Conservation (phyloP, 2,113 vertebrate species). For the Melanotaenia duboulayi region DNA sequence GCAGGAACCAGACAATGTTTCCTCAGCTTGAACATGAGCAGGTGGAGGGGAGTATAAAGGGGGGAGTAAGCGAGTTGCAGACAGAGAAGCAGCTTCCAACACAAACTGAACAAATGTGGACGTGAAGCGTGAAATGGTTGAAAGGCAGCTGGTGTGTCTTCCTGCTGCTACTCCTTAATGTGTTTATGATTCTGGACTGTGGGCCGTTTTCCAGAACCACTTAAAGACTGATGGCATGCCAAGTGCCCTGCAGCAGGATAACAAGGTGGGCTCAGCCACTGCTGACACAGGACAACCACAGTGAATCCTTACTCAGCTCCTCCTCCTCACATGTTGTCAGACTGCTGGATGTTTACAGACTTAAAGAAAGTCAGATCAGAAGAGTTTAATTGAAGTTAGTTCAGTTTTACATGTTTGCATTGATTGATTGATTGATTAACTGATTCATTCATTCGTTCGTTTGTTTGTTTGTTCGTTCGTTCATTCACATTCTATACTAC, state of each 20-base stretch:
- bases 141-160: slow-evolving; percentile 21
- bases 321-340: neutral
- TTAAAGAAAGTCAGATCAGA: too few relatives aligned
- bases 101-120: slow-evolving; percentile 36
- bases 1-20: too few relatives aligned
- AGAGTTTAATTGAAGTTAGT: too few relatives aligned
- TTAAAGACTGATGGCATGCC: slow-evolving; percentile 46
- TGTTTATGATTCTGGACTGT: slow-evolving; percentile 58
- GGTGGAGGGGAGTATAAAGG: too few relatives aligned
- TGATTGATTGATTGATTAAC: too few relatives aligned
- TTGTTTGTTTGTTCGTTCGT: too few relatives aligned
- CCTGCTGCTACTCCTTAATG: slow-evolving; percentile 37
- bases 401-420: too few relatives aligned
- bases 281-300: slow-evolving; percentile 60
- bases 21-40: neutral
- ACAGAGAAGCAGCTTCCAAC: slow-evolving; percentile 23
- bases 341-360: too few relatives aligned
- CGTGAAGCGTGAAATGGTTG: slow-evolving; percentile 32
- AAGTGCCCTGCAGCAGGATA: slow-evolving; percentile 58
- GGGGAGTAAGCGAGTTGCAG: too few relatives aligned
- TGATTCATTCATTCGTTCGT: too few relatives aligned
- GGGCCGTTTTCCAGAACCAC: slow-evolving; percentile 52
- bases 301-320: slow-evolving; percentile 22
- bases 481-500: too few relatives aligned
- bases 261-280: slow-evolving; percentile 34